Conservation (phyloP, 30 jellyfish, hydroid and myxozoan genomes). For the Calvadosia cruxmelitensis region DNA sequence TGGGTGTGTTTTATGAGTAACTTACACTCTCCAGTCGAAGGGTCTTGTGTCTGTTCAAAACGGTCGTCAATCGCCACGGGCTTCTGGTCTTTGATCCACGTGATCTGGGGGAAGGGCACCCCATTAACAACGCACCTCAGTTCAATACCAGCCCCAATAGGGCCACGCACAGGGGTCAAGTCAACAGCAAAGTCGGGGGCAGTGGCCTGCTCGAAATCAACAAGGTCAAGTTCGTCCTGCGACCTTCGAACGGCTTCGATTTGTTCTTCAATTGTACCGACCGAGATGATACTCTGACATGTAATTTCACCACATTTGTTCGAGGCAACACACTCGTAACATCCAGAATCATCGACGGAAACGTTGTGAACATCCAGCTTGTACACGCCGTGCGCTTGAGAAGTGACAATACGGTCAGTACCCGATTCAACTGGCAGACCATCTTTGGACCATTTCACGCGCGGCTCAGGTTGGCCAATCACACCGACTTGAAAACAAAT, state of each 20-base stretch:
- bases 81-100: constrained; percentile 15
- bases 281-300: constrained; percentile 41
- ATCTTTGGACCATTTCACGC: constrained; percentile 29
- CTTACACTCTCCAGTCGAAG: not conserved
- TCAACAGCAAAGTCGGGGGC: constrained; percentile 53
- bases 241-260: not conserved
- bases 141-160: constrained; percentile 10
- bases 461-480: constrained; percentile 56
- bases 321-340: constrained; percentile 81
- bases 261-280: constrained; percentile 8
- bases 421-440: not conserved
- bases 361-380: constrained; percentile 14
- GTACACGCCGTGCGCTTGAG: not conserved
- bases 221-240: not conserved
- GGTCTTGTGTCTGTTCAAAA: not conserved
- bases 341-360: constrained; percentile 44
- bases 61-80: not conserved
- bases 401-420: not conserved
- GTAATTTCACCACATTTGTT: constrained; percentile 45
- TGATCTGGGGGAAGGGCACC: constrained; percentile 42
- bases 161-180: constrained; percentile 24
- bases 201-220: not conserved
- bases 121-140: constrained; percentile 50
- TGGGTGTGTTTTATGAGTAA: constrained; percentile 16
- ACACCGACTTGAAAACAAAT: constrained; percentile 43